A percentile compares a stretch with the other conserved stretches of the same genome.
phyloP scores from a whole-genome alignment of 2,113 vertebrate genomes.

The Butastur rufipennis region DNA sequence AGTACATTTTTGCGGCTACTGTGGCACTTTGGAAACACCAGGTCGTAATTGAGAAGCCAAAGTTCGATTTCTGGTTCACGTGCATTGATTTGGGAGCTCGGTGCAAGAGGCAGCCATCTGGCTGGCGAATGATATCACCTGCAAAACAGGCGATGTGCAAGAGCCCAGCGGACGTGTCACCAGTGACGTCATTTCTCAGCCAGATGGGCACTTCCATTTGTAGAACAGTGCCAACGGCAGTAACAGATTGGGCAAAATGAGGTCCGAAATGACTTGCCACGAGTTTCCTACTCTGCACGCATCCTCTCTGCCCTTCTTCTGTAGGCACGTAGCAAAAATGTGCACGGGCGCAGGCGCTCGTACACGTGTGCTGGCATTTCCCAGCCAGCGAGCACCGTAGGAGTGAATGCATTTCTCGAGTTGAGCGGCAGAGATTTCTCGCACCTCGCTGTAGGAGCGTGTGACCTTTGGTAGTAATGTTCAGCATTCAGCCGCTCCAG shows the following conservation, averaged over 20 bases:
- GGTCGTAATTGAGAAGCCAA: not conserved
- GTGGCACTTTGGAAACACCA: not conserved
- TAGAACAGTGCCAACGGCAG: not conserved
- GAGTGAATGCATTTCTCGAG: accelerated
- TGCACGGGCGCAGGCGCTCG: accelerated
- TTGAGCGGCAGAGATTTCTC: not conserved
- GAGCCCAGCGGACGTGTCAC: not conserved
- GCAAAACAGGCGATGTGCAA: not conserved
- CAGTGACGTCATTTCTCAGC: not conserved
- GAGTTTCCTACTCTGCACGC: not conserved
- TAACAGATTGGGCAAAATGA: not conserved
- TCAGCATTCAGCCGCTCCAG: not conserved
- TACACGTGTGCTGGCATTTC: not conserved
- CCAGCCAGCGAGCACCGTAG: not conserved
- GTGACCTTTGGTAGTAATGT: not conserved
- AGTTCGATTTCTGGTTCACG: not conserved
- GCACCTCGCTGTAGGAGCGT: not conserved
- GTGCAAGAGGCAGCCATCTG: not conserved
- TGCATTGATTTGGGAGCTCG: too few relatives aligned
- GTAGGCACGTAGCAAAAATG: not conserved
- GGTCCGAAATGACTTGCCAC: not conserved
- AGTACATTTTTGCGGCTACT: not conserved
- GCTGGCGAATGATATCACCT: not conserved
- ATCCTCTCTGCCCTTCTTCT: not conserved
- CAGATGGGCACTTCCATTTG: not conserved